A percentile compares a stretch with the other conserved stretches of the same genome.
phyloP scores from a whole-genome alignment of 2,888 invertebrate species.

The Meiosimyza decipiens region DNA sequence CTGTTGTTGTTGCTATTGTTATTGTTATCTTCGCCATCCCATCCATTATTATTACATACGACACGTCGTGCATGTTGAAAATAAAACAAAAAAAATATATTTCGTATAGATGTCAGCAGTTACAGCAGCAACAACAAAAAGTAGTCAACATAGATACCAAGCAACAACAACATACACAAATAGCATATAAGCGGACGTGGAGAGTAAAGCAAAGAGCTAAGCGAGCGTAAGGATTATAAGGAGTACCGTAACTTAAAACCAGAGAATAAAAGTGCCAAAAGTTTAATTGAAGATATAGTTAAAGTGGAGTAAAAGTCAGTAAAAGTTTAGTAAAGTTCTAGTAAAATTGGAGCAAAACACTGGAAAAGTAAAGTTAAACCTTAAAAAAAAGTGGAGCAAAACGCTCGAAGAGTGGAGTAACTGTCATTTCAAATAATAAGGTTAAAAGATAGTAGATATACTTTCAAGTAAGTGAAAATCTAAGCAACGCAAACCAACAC shows the following conservation, averaged over 20 bases:
- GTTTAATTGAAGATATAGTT: too few relatives aligned
- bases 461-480: slow-evolving; percentile 12
- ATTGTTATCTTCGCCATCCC: slow-evolving; percentile 16
- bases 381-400: not conserved
- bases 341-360: too few relatives aligned
- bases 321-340: too few relatives aligned
- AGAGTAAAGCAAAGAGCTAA: too few relatives aligned
- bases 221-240: too few relatives aligned
- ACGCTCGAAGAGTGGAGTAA: not conserved
- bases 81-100: not conserved
- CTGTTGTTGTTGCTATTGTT: not conserved
- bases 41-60: not conserved
- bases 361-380: not conserved
- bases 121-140: slow-evolving; percentile 15
- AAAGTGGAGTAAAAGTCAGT: too few relatives aligned
- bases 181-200: too few relatives aligned
- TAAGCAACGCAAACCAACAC: slow-evolving; percentile 9
- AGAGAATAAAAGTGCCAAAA: too few relatives aligned
- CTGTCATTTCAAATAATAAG: slow-evolving; percentile 18
- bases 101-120: slow-evolving; percentile 11
- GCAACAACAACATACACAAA: not conserved
- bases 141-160: not conserved
- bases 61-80: not conserved
- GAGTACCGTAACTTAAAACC: too few relatives aligned
- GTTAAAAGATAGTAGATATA: slow-evolving; percentile 9